phyloP scores from a whole-genome alignment of 2,888 invertebrate genomes.

The Caenorhabditis uteleia region DNA sequence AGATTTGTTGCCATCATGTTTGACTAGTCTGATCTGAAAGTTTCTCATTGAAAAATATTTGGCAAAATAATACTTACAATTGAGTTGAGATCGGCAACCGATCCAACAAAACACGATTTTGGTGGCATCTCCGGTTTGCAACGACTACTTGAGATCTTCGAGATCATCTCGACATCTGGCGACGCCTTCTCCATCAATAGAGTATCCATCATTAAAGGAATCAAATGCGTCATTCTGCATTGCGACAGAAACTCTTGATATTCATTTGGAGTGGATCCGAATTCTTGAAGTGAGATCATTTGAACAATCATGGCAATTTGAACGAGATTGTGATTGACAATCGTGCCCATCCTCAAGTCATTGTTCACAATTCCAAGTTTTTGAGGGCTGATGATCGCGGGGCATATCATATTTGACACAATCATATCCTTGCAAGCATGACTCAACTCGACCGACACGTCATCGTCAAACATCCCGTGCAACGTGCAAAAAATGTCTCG shows the following conservation, averaged over 20 bases:
- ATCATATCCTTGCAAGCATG: constrained; percentile 86
- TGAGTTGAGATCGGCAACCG: constrained; percentile 56
- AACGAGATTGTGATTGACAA: constrained; percentile 75
- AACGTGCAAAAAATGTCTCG: constrained; percentile 16
- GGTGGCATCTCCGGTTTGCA: constrained; percentile 10
- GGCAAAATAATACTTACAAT: constrained; percentile 40
- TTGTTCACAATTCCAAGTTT: constrained; percentile 81
- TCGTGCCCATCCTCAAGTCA: constrained; percentile 83
- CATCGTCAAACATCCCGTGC: constrained; percentile 16
- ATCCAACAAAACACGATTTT: constrained; percentile 42
- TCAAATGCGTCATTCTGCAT: constrained; percentile 27
- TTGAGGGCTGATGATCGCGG: constrained; percentile 93
- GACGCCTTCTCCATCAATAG: constrained; percentile 17
- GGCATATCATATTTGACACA: constrained; percentile 90
- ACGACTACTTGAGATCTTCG: constrained; percentile 3
- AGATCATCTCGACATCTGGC: constrained; percentile 24
- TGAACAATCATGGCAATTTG: constrained; percentile 85
- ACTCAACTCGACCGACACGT: constrained; percentile 64
- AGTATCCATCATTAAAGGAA: constrained; percentile 33
- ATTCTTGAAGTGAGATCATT: constrained; percentile 84
- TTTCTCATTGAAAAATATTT: constrained; percentile 1
- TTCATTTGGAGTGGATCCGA: constrained; percentile 81
- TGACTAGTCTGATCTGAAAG: constrained; percentile 16
- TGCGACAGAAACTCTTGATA: constrained; percentile 53
- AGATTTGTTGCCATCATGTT: background rate